These are phyloP conservation scores for Hydrocynus forskahlii DNA, from an alignment of 2,797 vertebrate species.

Conservation along the genomic window DNA sequence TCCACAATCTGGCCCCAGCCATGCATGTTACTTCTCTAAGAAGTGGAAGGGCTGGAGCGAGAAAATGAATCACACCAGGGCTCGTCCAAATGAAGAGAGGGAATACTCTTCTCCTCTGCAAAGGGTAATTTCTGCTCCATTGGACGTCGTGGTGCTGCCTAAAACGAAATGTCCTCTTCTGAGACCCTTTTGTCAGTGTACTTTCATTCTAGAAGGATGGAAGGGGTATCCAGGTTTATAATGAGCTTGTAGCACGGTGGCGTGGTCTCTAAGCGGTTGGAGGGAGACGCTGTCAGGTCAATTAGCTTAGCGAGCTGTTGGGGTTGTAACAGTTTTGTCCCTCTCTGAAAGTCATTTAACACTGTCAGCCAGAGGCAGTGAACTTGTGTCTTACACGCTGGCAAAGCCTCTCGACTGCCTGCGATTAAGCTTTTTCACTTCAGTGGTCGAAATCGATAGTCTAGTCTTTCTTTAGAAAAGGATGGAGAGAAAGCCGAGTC, in stretches of 20 bases:
- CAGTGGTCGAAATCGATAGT: background rate
- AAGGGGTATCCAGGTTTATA: slow-evolving; percentile 5
- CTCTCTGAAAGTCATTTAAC: slow-evolving; percentile 26
- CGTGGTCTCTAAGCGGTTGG: slow-evolving; percentile 21
- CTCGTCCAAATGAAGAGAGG: slow-evolving; percentile 44
- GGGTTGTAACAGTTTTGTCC: slow-evolving; percentile 19
- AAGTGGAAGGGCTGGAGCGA: slow-evolving; percentile 32
- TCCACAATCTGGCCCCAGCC: slow-evolving; percentile 60
- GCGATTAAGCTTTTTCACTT: background rate
- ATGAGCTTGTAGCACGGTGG: slow-evolving; percentile 3
- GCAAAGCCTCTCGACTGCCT: background rate
- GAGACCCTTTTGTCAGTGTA: slow-evolving; percentile 1
- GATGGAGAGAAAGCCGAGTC: background rate
- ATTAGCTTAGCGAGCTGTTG: slow-evolving; percentile 30
- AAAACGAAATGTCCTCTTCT: slow-evolving; percentile 34
- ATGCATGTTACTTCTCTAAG: slow-evolving; percentile 56
- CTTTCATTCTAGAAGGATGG: slow-evolving; percentile 13
- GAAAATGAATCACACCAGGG: slow-evolving; percentile 49
- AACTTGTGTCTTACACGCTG: slow-evolving; percentile 11
- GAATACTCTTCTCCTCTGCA: slow-evolving; percentile 43
- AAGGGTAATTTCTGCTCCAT: slow-evolving; percentile 48
- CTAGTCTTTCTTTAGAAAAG: background rate
- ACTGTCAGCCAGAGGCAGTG: slow-evolving; percentile 23
- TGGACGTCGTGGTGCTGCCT: slow-evolving; percentile 38
- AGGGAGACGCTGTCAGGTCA: slow-evolving; percentile 1